These are phyloP conservation scores for Bradypodion ventrale DNA, from an alignment of 2,797 vertebrate species.

Conservation along the genomic window DNA sequence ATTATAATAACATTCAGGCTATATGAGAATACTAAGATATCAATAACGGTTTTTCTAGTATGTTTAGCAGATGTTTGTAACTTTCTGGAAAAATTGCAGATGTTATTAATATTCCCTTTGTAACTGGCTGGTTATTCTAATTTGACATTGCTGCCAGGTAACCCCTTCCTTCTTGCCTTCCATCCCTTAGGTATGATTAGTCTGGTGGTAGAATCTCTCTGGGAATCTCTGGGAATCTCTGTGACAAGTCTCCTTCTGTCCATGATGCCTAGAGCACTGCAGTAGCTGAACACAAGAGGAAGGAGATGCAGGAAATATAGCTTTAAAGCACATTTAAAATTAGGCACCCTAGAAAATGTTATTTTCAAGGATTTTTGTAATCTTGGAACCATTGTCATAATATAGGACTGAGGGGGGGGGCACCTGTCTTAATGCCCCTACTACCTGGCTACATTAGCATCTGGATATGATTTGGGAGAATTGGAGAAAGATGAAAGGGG, in stretches of 20 bases:
- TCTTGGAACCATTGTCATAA: not conserved
- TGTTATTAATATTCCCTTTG: not conserved
- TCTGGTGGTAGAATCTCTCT: not conserved
- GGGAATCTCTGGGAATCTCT: not conserved
- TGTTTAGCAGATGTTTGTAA: constrained; percentile 1
- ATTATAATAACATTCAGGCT: not conserved
- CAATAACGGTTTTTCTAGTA: not conserved
- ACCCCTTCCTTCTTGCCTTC: not conserved
- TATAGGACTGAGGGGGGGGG: not conserved
- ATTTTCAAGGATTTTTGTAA: not conserved
- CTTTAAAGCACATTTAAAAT: not conserved
- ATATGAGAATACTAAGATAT: not conserved
- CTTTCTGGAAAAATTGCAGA: not conserved
- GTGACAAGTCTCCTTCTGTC: not conserved
- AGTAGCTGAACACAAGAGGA: not conserved
- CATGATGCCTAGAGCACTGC: not conserved
- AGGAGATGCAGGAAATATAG: not conserved
- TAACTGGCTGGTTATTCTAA: not conserved
- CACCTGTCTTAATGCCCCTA: not conserved
- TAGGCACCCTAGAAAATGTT: not conserved
- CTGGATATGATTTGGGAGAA: not conserved
- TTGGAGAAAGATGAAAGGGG: not conserved
- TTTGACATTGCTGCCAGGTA: too few species aligned
- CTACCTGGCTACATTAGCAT: not conserved
- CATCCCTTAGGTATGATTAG: not conserved